Base-by-base conservation (phyloP, 2,888 invertebrate species). In the Lithodes maja region DNA sequence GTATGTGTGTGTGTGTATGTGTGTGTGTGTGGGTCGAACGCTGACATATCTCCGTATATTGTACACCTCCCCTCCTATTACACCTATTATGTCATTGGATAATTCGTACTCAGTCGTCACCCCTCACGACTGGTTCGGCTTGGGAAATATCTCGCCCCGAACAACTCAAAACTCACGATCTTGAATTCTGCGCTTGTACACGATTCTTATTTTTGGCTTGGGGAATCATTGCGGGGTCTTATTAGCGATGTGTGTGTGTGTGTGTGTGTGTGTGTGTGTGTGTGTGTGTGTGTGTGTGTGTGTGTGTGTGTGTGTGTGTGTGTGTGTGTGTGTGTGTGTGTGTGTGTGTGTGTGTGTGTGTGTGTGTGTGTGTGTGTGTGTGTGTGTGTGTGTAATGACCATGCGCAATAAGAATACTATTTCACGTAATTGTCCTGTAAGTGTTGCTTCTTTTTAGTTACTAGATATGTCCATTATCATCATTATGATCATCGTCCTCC, bases 311-410 rank as follows among this genome's bases (percentile, higher is more conserved):
- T 7, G 50, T 52, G 53, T 53, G 12, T n/a, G 52, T 7, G 5
- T 77, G 5, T 49, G 5, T 77, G 50, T 77, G 77, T 77, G 49
- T 50, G 52, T 77, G 77, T 50, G 52, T 77, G 77, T 77, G 52
- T 77, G 77, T 50, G 52, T 77, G 77, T 77, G 77, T 77, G 77
- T 77, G 77, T 77, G 77, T 77, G 77, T 77, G 77, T 77, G 77
- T 77, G 77, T 77, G 77, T 77, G 77, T 77, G 77, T 77, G 77
- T 77, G 77, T 77, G 77, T 77, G 77, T 77, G 81, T 81, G 68
- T 81, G 81, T 81, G 81, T 81, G 81, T 81, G 81, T 61, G 61
- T 81, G 53, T 81, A 77, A 55, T 55, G n/a, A n/a, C n/a, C n/a
- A n/a, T n/a, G 33, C 33, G 33, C 33, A 33, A 33, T 33, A 33